These are phyloP conservation scores for Nephila pilipes DNA, from an alignment of 1,140 invertebrate species.

Conservation along the genomic window DNA sequence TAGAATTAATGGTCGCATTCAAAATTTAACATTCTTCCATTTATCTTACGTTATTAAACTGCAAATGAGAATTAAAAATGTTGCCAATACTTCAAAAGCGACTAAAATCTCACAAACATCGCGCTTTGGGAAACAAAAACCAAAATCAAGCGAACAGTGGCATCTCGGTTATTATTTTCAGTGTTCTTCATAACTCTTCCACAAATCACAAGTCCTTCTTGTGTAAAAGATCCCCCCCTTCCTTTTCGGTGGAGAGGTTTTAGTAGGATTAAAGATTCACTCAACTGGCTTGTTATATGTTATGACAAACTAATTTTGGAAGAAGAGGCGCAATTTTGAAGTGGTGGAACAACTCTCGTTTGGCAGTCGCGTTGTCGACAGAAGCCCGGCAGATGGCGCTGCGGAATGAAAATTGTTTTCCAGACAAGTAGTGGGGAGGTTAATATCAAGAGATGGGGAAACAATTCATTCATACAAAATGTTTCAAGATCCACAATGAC, in stretches of 20 bases:
- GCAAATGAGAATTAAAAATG: neutral
- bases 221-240: conserved; percentile 21
- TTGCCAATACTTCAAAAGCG: conserved; percentile 4
- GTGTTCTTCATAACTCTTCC: neutral
- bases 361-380: conserved; percentile 41
- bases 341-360: conserved; percentile 31
- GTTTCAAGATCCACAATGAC: conserved; percentile 46
- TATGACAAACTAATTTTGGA: conserved; percentile 74
- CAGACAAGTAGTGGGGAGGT: conserved; percentile 35
- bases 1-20: neutral
- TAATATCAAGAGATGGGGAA: conserved; percentile 50
- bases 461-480: conserved; percentile 53
- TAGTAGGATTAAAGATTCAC: conserved; percentile 62
- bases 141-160: neutral
- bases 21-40: neutral
- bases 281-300: conserved; percentile 44
- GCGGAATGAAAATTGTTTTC: conserved; percentile 60
- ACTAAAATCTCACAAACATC: neutral
- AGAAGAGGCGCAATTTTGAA: conserved; percentile 66
- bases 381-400: conserved; percentile 69
- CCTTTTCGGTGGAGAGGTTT: conserved; percentile 20
- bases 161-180: conserved; percentile 18
- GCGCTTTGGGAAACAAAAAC: neutral
- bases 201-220: conserved; percentile 9
- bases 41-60: neutral